A percentile compares a stretch with the other conserved stretches of the same genome.
Conservation (phyloP, 2,113 vertebrate genomes). For the Orientallactaga bullata region DNA sequence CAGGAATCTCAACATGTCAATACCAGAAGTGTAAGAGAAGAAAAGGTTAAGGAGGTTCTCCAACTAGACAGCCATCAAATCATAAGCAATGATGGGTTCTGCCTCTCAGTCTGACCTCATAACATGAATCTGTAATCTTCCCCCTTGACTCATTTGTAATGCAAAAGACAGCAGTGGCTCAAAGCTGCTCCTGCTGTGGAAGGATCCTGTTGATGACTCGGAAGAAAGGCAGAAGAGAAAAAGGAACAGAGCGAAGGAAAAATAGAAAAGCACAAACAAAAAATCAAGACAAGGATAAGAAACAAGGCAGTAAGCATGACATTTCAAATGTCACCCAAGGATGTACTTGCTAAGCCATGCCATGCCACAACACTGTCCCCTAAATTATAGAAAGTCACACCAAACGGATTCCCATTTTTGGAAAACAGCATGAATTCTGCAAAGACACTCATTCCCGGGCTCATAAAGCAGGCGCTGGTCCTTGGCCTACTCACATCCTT, state of each 20-base stretch:
- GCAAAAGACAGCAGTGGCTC: not conserved
- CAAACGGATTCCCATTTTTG: not conserved
- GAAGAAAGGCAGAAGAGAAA: not conserved
- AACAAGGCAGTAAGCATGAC: not conserved
- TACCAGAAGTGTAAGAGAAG: not conserved
- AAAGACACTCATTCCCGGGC: not conserved
- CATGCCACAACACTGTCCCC: not conserved
- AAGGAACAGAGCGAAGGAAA: not conserved
- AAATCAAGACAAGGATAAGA: not conserved
- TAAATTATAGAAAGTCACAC: not conserved
- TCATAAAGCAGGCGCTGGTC: not conserved
- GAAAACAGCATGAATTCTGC: not conserved
- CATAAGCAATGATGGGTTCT: not conserved
- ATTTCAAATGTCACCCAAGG: not conserved
- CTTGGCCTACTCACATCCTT: not conserved
- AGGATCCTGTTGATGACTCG: not conserved
- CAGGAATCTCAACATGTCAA: not conserved
- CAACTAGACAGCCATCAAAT: not conserved
- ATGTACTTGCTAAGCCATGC: not conserved
- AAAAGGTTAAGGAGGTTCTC: not conserved
- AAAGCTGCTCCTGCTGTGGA: not conserved
- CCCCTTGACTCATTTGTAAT: not conserved
- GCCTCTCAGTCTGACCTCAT: not conserved
- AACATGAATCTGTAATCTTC: not conserved
- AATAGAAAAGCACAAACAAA: not conserved